Base-by-base conservation (phyloP, 1,140 invertebrate species). In the Lordiphosa collinella region DNA sequence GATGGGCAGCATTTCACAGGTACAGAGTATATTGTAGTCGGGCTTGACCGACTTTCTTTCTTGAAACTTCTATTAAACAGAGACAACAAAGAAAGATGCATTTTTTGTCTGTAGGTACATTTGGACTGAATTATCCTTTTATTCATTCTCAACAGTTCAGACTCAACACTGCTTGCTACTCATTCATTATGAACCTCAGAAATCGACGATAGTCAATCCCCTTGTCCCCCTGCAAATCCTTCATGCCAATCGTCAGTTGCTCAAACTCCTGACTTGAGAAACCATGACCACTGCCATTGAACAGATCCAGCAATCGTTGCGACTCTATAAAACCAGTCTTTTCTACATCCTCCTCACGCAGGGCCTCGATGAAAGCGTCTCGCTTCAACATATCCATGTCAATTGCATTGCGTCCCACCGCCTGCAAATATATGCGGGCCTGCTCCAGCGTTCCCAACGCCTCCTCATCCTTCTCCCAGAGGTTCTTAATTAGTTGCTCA, bases 131-230 rank as follows among this genome's bases (percentile, higher is more conserved):
- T n/a, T n/a, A n/a, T n/a, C n/a, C n/a, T n/a, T n/a, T n/a, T n/a
- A n/a, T n/a, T n/a, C n/a, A n/a, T n/a, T n/a, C n/a, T n/a, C n/a
- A n/a, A n/a, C n/a, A n/a, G n/a, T n/a, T n/a, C n/a, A n/a, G n/a
- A n/a, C n/a, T n/a, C n/a, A n/a, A n/a, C n/a, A n/a, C n/a, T n/a
- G n/a, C n/a, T n/a, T n/a, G n/a, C n/a, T 56, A 73, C 9, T 70
- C 65, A 34, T 79, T 56, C 74, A 79, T 78, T 5, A 78, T 79
- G 14, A 57, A 57, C 1, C 52, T 48, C 16, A 78, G 10, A 9
- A 78, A 79, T 3, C 14, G 25, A 0, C 52, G 38, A 40, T 78
- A 78, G 31, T 79, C 47, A n/a, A 78, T 40, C 12, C 60, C 54
- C 1, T 37, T 18, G 3, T 48, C 25, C 8, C 41, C 34, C 1